Conservation (phyloP, 2,113 vertebrate genomes). For the Seriola dumerili region DNA sequence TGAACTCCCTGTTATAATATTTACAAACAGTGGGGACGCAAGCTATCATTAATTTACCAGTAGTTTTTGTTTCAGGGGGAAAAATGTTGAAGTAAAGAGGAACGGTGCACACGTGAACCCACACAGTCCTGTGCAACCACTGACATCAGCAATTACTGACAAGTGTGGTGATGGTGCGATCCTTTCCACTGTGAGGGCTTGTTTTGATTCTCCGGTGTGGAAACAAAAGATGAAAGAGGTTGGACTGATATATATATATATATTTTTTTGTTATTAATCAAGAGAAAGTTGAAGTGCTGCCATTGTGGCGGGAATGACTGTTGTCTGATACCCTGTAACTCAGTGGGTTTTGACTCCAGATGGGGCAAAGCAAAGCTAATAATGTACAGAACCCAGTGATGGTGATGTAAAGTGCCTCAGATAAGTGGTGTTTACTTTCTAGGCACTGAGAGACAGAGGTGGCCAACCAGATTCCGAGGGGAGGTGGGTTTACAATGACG, state of each 20-base stretch:
- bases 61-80: slow-evolving; percentile 40
- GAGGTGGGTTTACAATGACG: too few relatives aligned
- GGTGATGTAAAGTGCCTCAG: neutral
- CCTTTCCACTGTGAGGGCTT: slow-evolving; percentile 46
- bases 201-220: slow-evolving; percentile 44
- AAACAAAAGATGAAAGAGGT: slow-evolving; percentile 46
- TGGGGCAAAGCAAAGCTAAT: neutral
- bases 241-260: slow-evolving; percentile 14
- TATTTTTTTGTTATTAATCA: slow-evolving; percentile 31
- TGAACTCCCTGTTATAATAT: slow-evolving; percentile 50
- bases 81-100: slow-evolving; percentile 55
- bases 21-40: slow-evolving; percentile 44
- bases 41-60: slow-evolving; percentile 60
- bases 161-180: slow-evolving; percentile 35
- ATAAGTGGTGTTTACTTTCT: neutral
- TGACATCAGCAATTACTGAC: slow-evolving; percentile 52
- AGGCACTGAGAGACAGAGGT: neutral
- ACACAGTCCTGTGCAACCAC: slow-evolving; percentile 24
- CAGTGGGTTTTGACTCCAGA: neutral
- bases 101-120: slow-evolving; percentile 22
- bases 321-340: slow-evolving; percentile 8
- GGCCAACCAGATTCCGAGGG: neutral
- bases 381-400: neutral
- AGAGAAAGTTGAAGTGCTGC: slow-evolving; percentile 37
- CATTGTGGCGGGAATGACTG: neutral